Evolutionary conservation across 2,888 invertebrate species (phyloP).

Genomic region (Meiosimyza platycephala): DNA sequence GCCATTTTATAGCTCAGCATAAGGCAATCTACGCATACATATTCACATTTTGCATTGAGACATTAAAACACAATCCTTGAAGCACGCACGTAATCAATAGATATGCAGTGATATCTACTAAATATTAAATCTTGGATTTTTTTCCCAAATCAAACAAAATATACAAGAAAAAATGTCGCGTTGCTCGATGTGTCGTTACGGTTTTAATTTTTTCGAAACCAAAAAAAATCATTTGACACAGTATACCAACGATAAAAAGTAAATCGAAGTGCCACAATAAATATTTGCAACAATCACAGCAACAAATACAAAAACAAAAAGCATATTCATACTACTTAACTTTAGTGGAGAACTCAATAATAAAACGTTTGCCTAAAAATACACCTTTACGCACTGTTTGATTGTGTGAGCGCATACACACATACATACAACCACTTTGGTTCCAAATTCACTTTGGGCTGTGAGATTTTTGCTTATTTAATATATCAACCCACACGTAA

Average conservation of each 20-base stretch:
- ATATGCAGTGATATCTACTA: too few relatives aligned
- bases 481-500: constrained; percentile 14
- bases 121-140: constrained; percentile 5
- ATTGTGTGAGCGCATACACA: constrained; percentile 28
- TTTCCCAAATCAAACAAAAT: constrained; percentile 9
- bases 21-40: too few relatives aligned
- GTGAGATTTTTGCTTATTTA: constrained; percentile 14
- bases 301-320: constrained; percentile 7
- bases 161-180: too few relatives aligned
- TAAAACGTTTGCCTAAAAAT: constrained; percentile 16
- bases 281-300: background rate
- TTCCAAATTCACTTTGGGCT: constrained; percentile 11
- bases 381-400: constrained; percentile 27
- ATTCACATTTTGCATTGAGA: too few relatives aligned
- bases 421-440: constrained; percentile 14
- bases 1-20: too few relatives aligned
- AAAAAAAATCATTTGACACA: constrained; percentile 7
- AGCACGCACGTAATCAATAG: too few relatives aligned
- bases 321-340: background rate
- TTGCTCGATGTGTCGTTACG: too few relatives aligned
- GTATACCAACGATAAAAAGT: constrained; percentile 9
- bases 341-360: constrained; percentile 18
- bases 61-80: too few relatives aligned
- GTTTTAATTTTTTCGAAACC: too few relatives aligned
- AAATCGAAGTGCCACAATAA: constrained; percentile 12